Conservation (phyloP, 37 sponge, comb jelly and placozoan genomes). For the Beroe ovata region DNA sequence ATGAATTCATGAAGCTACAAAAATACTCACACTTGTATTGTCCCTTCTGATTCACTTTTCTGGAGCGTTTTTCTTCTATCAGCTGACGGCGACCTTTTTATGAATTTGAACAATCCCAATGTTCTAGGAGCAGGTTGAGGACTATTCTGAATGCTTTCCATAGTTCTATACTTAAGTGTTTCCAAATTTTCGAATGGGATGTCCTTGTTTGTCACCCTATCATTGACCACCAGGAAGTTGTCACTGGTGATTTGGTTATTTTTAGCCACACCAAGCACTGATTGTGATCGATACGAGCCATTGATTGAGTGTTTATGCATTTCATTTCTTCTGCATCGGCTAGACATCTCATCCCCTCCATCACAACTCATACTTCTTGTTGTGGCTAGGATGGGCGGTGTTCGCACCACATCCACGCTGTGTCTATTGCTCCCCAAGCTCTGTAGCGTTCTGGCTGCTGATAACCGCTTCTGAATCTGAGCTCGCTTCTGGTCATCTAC, state of each 20-base stretch:
- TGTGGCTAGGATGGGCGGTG: not conserved
- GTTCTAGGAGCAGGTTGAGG: not conserved
- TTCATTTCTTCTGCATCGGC: not conserved
- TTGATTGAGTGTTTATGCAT: too few relatives aligned
- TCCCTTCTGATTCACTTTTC: not conserved
- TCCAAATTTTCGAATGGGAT: not conserved
- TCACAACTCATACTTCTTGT: not conserved
- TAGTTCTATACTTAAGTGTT: not conserved
- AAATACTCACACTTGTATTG: not conserved
- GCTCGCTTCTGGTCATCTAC: not conserved
- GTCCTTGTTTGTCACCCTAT: not conserved
- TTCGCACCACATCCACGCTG: not conserved
- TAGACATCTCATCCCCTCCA: not conserved
- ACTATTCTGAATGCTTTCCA: not conserved
- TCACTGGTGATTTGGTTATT: not conserved
- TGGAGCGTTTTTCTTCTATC: not conserved
- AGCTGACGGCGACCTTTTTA: not conserved
- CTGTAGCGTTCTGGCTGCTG: not conserved
- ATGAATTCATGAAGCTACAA: too few relatives aligned
- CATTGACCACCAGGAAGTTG: not conserved
- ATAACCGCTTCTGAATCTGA: not conserved
- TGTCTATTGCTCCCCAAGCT: not conserved
- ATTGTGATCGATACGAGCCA: too few relatives aligned
- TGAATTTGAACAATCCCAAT: not conserved
- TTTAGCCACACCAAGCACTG: too few relatives aligned